Conservation (phyloP, 2,113 vertebrate species). For the Paradoxurus hermaphroditus region DNA sequence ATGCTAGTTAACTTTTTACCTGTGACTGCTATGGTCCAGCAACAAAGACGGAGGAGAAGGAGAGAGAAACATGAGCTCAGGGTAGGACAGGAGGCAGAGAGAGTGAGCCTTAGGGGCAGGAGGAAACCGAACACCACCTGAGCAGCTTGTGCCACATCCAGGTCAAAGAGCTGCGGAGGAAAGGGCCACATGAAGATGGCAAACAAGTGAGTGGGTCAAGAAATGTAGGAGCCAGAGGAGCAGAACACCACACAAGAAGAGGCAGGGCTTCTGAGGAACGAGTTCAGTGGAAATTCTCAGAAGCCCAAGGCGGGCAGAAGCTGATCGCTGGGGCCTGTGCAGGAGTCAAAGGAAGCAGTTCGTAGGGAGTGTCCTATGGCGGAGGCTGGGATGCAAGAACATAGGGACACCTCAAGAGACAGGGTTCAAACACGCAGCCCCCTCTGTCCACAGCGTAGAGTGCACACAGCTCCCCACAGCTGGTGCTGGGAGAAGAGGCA, state of each 20-base stretch:
- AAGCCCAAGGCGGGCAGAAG: not conserved
- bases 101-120: too few species aligned
- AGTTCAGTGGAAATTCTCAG: not conserved
- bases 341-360: not conserved
- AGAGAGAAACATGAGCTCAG: not conserved
- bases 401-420: not conserved
- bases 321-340: not conserved
- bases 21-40: not conserved
- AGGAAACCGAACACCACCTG: not conserved
- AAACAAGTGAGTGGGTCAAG: too few species aligned
- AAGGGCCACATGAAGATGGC: not conserved
- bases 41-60: not conserved
- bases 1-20: not conserved
- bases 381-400: not conserved
- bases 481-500: not conserved
- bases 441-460: not conserved
- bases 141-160: not conserved
- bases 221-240: not conserved
- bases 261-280: too few species aligned
- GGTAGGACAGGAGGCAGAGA: not conserved
- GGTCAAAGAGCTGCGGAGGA: not conserved
- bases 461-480: not conserved
- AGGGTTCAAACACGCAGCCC: not conserved
- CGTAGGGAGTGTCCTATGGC: not conserved
- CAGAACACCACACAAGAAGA: not conserved